phyloP scores from a whole-genome alignment of 1,140 invertebrate genomes.

The Leptopilina boulardi region DNA sequence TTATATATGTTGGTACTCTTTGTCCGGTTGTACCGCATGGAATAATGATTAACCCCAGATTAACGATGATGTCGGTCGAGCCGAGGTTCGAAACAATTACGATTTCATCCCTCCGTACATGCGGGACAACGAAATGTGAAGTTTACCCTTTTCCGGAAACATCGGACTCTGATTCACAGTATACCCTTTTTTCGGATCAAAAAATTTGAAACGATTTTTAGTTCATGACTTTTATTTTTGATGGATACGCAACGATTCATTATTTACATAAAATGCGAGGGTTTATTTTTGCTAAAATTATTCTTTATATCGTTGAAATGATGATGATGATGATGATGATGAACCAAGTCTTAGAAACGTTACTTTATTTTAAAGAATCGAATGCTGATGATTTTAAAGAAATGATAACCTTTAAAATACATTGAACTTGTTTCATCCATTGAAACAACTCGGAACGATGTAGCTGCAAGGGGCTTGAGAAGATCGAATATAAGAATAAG shows the following conservation, averaged over 20 bases:
- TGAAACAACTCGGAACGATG: background rate
- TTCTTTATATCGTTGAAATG: too few species aligned
- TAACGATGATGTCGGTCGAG: conserved; percentile 27
- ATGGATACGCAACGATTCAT: background rate
- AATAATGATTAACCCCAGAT: conserved; percentile 26
- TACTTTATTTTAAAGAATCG: too few species aligned
- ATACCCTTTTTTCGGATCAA: background rate
- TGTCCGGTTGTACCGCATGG: conserved; percentile 2
- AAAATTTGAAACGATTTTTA: background rate
- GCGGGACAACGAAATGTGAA: conserved; percentile 3
- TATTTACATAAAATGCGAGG: background rate
- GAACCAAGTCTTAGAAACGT: too few species aligned
- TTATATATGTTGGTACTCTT: conserved; percentile 2
- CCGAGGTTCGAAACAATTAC: conserved; percentile 31
- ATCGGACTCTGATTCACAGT: background rate
- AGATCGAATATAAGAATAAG: background rate
- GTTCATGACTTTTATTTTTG: background rate
- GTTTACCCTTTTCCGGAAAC: conserved; percentile 23
- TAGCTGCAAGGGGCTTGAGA: background rate
- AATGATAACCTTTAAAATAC: too few species aligned
- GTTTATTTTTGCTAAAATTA: too few species aligned
- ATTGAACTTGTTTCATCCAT: too few species aligned
- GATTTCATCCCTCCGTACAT: background rate
- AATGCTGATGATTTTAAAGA: too few species aligned
- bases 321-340: too few species aligned